Conservation (phyloP, 2,797 vertebrate species). For the Yasuhikotakia modesta region DNA sequence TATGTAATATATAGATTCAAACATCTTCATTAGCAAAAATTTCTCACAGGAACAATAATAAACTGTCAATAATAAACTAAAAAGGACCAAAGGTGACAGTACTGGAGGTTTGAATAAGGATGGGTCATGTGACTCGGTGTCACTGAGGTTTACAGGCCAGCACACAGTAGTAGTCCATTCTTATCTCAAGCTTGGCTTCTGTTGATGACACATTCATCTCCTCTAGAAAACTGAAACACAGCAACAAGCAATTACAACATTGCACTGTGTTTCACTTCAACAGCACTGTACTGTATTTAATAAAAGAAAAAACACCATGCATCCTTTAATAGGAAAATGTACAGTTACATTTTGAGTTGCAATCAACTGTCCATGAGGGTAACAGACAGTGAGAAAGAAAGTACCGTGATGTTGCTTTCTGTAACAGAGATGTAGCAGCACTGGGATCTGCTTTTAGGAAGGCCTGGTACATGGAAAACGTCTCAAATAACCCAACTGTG, state of each 20-base stretch:
- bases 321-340: background rate
- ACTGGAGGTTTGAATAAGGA: background rate
- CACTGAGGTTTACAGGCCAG: slow-evolving; percentile 71
- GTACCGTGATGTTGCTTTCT: slow-evolving; percentile 65
- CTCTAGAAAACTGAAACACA: slow-evolving; percentile 68
- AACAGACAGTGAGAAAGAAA: slow-evolving; percentile 3
- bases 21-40: background rate
- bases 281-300: no score
- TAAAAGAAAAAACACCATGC: background rate
- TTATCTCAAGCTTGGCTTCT: slow-evolving; percentile 64
- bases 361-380: background rate
- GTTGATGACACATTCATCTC: slow-evolving; percentile 71
- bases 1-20: background rate
- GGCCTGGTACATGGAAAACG: slow-evolving; percentile 71
- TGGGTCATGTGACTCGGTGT: slow-evolving; percentile 21
- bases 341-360: background rate
- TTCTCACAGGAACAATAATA: background rate
- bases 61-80: background rate
- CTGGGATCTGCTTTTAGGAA: slow-evolving; percentile 62
- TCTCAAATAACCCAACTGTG: slow-evolving; percentile 66
- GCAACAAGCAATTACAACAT: background rate
- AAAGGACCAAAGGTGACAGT: background rate
- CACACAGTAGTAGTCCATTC: slow-evolving; percentile 69
- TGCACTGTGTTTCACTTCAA: background rate
- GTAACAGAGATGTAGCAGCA: slow-evolving; percentile 64